Conservation (phyloP, 2,888 invertebrate genomes). For the Yponomeuta malinellus region DNA sequence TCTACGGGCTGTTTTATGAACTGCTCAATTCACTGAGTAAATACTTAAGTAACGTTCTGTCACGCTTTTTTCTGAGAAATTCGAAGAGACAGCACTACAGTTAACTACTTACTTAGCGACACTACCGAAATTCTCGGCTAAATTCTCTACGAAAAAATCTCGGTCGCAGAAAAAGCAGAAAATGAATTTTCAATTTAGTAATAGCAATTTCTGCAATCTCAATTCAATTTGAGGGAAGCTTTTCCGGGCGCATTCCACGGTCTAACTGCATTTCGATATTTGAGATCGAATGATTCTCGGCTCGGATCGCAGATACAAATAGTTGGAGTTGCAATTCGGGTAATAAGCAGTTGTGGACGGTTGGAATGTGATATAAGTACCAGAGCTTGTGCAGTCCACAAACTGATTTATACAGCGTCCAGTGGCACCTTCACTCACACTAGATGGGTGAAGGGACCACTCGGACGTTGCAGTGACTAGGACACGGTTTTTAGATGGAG, state of each 20-base stretch:
- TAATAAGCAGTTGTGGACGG: background rate
- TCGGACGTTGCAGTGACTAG: no score
- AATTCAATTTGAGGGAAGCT: background rate
- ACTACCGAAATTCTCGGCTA: background rate
- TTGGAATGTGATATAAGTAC: background rate
- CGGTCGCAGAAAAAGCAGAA: background rate
- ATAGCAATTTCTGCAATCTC: background rate
- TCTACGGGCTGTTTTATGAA: no score
- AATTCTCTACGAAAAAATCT: background rate
- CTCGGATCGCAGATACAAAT: background rate
- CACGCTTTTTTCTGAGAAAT: no score
- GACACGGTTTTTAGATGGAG: no score
- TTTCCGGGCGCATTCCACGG: background rate
- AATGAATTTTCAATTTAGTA: constrained; percentile 2
- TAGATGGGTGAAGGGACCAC: no score
- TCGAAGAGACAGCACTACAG: no score
- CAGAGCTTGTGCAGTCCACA: no score
- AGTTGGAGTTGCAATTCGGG: background rate
- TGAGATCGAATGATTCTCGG: background rate
- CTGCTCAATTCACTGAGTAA: no score
- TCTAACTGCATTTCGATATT: constrained; percentile 3
- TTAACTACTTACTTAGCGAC: no score
- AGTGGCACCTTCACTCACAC: no score
- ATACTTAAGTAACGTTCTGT: no score
- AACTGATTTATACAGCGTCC: no score